phyloP scores from a whole-genome alignment of 2,797 vertebrate species.

The Psittacula derbiana region DNA sequence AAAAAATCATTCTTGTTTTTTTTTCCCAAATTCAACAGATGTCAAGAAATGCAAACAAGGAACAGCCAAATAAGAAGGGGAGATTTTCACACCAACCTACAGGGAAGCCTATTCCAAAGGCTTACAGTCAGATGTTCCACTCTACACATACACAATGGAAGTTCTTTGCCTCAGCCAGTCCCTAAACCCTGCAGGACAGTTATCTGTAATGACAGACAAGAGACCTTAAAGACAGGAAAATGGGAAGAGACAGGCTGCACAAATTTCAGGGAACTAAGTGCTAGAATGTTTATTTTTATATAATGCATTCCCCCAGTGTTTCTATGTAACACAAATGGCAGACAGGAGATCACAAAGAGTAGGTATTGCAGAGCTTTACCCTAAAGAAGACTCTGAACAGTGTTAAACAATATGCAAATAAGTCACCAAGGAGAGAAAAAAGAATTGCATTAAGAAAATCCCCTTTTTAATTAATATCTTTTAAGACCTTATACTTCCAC shows the following conservation, averaged over 20 bases:
- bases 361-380: not conserved
- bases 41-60: not conserved
- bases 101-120: not conserved
- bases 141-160: rapidly evolving
- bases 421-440: not conserved
- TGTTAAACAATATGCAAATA: rapidly evolving
- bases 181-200: not conserved
- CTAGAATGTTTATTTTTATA: not conserved
- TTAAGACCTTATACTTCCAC: not conserved
- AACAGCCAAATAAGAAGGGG: not conserved
- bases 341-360: not conserved
- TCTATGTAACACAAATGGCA: not conserved
- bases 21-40: not conserved
- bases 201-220: not conserved
- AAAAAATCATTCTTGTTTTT: not conserved
- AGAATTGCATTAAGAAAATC: not conserved
- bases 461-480: not conserved
- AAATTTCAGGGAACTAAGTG: not conserved
- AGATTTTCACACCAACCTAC: not conserved
- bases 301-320: not conserved
- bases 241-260: not conserved
- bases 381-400: not conserved
- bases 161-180: not conserved
- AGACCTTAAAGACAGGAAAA: not conserved
- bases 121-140: not conserved